Conservation (phyloP, 2,888 invertebrate species). For the Harmothoe impar region DNA sequence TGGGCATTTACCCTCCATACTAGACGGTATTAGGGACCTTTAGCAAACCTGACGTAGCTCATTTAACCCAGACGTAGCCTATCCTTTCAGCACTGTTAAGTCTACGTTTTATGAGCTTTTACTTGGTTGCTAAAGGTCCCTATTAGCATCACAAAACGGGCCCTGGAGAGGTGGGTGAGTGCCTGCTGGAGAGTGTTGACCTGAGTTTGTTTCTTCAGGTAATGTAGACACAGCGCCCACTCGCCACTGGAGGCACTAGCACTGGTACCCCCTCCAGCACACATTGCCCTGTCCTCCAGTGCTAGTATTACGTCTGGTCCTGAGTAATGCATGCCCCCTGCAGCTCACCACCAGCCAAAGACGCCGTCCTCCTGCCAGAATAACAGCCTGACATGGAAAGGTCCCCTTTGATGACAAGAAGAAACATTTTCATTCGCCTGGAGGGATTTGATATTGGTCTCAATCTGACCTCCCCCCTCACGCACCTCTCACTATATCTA, state of each 20-base stretch:
- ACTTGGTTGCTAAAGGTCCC: no score
- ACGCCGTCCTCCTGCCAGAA: background rate
- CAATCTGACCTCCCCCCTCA: background rate
- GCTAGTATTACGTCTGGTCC: no score
- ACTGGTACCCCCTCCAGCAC: background rate
- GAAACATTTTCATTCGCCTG: constrained; percentile 9
- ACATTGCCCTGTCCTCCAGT: background rate
- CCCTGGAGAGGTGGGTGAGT: no score
- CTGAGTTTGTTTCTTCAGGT: constrained; percentile 26
- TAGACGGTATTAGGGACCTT: no score
- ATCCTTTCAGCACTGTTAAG: no score
- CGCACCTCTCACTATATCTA: background rate
- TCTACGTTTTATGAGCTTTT: no score
- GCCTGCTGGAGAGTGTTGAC: constrained; percentile 36
- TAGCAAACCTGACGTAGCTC: no score
- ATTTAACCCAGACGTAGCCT: no score
- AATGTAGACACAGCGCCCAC: constrained; percentile 2
- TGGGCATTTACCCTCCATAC: no score
- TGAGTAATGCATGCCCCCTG: no score
- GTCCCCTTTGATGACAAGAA: background rate
- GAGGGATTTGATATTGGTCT: constrained; percentile 4
- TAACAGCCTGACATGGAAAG: background rate
- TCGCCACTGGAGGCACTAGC: background rate
- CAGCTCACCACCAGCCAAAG: background rate
- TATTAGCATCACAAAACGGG: no score